Base-by-base conservation (phyloP, 2,888 invertebrate species). In the Agrochola litura region DNA sequence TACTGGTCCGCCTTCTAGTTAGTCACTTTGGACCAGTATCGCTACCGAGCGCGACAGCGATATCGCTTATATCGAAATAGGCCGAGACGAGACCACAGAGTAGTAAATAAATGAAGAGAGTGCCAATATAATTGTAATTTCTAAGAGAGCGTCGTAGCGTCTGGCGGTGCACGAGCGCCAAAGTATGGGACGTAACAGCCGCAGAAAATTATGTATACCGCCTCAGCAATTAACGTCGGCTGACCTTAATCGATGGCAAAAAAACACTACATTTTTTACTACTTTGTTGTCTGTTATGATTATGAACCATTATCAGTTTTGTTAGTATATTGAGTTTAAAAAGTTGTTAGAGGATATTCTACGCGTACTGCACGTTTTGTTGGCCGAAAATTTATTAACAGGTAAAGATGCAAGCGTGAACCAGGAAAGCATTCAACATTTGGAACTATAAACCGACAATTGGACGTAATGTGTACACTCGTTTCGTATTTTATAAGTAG, bases 181-280 rank as follows among this genome's bases (percentile, higher is more conserved):
- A 5, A 16, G 30, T 61, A 22, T 19, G 19, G 8, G 46, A 58
- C 49, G 14, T n/a, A 43, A 43, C 30, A 64, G 60, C 74, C 64
- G 79, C 78, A 69, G 63, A 77, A 60, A 69, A 82, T 82, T 56
- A 72, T 60, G n/a, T 41, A 64, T 41, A 65, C 52, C 71, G 49
- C 67, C 58, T 58, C 41, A 22, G 25, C 65, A 73, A 82, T 81
- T 82, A 65, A 65, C 65, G 30, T 56, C 49, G 54, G n/a, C 80
- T 77, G 77, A 72, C 81, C 82, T 43, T 25, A 56, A 72, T 81
- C 60, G 77, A 82, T 69, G 16, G 65, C 56, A 65, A 68, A 72
- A 65, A 30, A 52, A n/a, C 58, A 54, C 60, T 82, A 22, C 19
- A 30, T n/a, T 68, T 64, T 43, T 58, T 64, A 71, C 66, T 68